These are phyloP conservation scores for Ameiurus melas DNA, from an alignment of 2,113 vertebrate genomes.

Conservation along the genomic window DNA sequence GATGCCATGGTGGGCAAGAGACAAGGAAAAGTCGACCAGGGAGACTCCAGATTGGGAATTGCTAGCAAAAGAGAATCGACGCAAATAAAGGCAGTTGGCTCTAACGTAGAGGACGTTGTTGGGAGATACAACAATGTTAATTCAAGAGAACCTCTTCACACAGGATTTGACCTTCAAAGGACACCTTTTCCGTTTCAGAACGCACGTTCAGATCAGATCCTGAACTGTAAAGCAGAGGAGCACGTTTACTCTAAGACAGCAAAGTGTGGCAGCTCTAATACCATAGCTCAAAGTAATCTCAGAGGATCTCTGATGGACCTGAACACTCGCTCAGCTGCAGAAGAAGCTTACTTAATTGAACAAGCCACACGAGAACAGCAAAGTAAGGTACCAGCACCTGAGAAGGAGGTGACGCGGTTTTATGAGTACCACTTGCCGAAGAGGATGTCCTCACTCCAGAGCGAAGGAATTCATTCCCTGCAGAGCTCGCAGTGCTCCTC, in stretches of 20 bases:
- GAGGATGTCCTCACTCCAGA: slow-evolving; percentile 92
- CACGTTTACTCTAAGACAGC: slow-evolving; percentile 75
- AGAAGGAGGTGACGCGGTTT: slow-evolving; percentile 78
- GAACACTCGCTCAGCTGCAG: slow-evolving; percentile 76
- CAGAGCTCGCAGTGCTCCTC: slow-evolving; percentile 96
- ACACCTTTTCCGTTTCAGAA: slow-evolving; percentile 80
- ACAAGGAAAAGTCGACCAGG: slow-evolving; percentile 80
- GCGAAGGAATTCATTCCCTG: slow-evolving; percentile 88
- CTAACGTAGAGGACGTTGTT: slow-evolving; percentile 75
- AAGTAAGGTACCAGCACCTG: slow-evolving; percentile 74
- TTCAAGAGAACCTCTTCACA: slow-evolving; percentile 82
- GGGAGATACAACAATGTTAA: slow-evolving; percentile 83
- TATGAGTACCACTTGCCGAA: slow-evolving; percentile 92
- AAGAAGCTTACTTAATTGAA: slow-evolving; percentile 75
- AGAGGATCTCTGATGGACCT: slow-evolving; percentile 72
- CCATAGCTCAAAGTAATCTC: slow-evolving; percentile 69
- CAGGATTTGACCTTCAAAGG: slow-evolving; percentile 88
- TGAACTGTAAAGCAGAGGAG: slow-evolving; percentile 78
- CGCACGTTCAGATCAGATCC: slow-evolving; percentile 82
- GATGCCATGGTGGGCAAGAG: slow-evolving; percentile 83
- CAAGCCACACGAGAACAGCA: slow-evolving; percentile 74
- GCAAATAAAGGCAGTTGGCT: slow-evolving; percentile 73
- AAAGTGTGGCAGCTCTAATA: slow-evolving; percentile 71
- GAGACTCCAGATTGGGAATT: slow-evolving; percentile 72
- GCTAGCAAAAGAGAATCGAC: slow-evolving; percentile 73